phyloP scores from a whole-genome alignment of 2,888 invertebrate species.

The Graphium colonna region DNA sequence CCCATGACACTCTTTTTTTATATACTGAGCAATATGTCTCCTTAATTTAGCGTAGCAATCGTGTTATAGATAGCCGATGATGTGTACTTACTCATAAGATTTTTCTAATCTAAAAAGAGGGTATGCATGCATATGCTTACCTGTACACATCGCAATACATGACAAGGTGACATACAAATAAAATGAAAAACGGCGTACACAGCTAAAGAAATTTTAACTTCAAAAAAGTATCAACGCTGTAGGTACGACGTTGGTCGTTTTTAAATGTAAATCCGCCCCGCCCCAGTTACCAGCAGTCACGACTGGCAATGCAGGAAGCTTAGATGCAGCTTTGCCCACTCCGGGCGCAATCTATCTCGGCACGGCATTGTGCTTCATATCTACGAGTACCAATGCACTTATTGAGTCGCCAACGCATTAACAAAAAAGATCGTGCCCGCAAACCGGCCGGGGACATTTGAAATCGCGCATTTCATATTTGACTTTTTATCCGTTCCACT shows the following conservation, averaged over 20 bases:
- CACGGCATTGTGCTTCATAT: constrained; percentile 20
- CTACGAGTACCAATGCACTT: constrained; percentile 20
- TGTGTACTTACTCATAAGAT: no score
- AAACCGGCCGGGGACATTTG: constrained; percentile 23
- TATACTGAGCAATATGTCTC: no score
- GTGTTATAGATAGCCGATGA: no score
- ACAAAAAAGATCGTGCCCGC: constrained; percentile 22
- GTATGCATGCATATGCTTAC: no score
- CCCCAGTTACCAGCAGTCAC: constrained; percentile 19
- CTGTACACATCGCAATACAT: no score
- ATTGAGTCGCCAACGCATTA: constrained; percentile 23
- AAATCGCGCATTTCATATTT: constrained; percentile 27
- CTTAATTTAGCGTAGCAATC: no score
- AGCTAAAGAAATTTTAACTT: no score
- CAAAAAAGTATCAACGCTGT: constrained; percentile 9
- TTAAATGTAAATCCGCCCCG: constrained; percentile 17
- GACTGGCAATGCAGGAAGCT: constrained; percentile 21
- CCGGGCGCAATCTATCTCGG: constrained; percentile 22
- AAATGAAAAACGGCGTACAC: not conserved
- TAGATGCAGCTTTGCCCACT: constrained; percentile 15
- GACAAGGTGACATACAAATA: no score
- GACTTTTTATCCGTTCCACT: constrained; percentile 37
- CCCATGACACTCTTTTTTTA: no score
- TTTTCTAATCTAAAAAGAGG: no score
- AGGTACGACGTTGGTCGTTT: constrained; percentile 14